Conservation (phyloP, 2,113 vertebrate genomes). For the Apus apus region DNA sequence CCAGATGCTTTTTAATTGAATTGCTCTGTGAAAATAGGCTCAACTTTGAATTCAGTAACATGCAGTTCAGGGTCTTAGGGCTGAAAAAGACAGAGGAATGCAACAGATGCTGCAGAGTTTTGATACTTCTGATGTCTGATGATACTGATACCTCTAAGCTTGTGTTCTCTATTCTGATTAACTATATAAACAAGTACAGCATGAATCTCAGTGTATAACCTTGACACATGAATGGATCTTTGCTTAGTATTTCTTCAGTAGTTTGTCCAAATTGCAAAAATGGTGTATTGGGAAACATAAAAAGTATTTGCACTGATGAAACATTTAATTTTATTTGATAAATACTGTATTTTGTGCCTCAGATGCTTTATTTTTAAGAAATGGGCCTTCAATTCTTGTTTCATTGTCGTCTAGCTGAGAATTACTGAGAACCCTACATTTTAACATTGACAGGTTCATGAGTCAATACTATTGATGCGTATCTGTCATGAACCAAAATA, state of each 20-base stretch:
- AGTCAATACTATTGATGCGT: neutral
- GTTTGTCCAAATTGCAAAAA: neutral
- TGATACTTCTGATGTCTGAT: neutral
- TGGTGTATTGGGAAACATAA: neutral
- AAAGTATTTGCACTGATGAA: neutral
- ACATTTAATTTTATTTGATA: neutral
- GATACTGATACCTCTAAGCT: neutral
- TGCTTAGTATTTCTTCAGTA: neutral
- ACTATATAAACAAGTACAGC: constrained; percentile 11
- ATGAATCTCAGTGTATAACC: constrained; percentile 11
- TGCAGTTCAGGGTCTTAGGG: neutral
- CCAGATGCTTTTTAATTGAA: constrained; percentile 68
- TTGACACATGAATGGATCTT: neutral
- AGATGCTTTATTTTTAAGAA: neutral
- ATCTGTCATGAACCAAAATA: neutral
- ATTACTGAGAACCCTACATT: neutral
- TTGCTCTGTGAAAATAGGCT: constrained; percentile 23
- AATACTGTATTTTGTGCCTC: neutral
- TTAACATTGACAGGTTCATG: neutral
- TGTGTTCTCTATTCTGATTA: neutral
- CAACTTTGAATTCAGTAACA: neutral
- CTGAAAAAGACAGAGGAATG: constrained; percentile 21
- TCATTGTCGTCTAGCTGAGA: neutral
- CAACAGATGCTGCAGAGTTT: neutral
- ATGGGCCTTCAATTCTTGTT: neutral